These are phyloP conservation scores for Borostomias antarcticus DNA, from an alignment of 2,797 vertebrate genomes.

Conservation along the genomic window DNA sequence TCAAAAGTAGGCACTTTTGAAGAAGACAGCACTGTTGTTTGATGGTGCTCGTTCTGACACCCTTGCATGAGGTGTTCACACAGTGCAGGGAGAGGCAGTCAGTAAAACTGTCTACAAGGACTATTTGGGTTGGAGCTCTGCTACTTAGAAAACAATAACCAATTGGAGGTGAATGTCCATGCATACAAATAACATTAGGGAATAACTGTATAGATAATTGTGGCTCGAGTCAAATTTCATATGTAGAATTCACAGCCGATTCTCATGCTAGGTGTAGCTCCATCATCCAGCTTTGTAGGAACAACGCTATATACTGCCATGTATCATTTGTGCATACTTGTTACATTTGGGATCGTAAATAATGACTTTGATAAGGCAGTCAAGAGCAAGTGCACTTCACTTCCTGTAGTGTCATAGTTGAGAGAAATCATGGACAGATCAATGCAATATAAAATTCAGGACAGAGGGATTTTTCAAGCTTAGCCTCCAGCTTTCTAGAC, in stretches of 20 bases:
- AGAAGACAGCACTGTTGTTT: slow-evolving; percentile 53
- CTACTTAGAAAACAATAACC: slow-evolving; percentile 22
- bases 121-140: slow-evolving; percentile 4
- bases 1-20: slow-evolving; percentile 77
- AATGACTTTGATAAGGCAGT: not conserved
- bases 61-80: not conserved
- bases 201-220: not conserved
- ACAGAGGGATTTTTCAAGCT: not conserved
- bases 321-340: not conserved
- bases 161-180: slow-evolving; percentile 19
- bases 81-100: slow-evolving; percentile 4
- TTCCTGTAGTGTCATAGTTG: too few relatives aligned
- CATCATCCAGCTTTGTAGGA: slow-evolving; percentile 5
- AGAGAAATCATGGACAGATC: not conserved
- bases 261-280: slow-evolving; percentile 28
- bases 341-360: not conserved
- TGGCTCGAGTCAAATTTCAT: not conserved
- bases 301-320: not conserved
- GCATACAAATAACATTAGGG: slow-evolving; percentile 21
- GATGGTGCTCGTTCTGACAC: slow-evolving; percentile 7
- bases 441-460: not conserved
- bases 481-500: too few relatives aligned
- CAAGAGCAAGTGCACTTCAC: not conserved
- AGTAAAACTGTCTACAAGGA: not conserved
- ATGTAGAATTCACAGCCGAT: slow-evolving; percentile 13